phyloP scores from a whole-genome alignment of 2,888 invertebrate genomes.

The Hydraecia micacea region DNA sequence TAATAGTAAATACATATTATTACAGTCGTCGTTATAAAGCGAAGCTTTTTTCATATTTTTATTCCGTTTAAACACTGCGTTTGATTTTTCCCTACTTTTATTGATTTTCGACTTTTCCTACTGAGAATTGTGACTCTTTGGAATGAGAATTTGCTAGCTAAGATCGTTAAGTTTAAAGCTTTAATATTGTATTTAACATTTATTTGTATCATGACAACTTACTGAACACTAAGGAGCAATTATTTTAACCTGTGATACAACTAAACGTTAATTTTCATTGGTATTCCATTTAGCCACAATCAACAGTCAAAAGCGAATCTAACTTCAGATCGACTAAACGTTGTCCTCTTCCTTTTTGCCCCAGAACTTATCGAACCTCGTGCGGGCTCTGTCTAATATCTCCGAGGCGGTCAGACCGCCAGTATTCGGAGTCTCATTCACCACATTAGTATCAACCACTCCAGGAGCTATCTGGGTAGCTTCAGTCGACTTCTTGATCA shows the following conservation, averaged over 20 bases:
- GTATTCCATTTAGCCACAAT: conserved; percentile 69
- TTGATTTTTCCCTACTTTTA: conserved; percentile 76
- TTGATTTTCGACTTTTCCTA: conserved; percentile 64
- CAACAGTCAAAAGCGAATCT: conserved; percentile 69
- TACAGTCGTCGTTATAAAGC: conserved; percentile 86
- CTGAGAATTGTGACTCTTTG: conserved; percentile 72
- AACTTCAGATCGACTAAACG: conserved; percentile 79
- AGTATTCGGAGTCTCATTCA: conserved; percentile 82
- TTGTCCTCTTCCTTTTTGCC: conserved; percentile 92
- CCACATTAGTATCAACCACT: conserved; percentile 89
- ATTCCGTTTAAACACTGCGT: conserved; percentile 78
- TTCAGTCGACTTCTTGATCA: conserved; percentile 87
- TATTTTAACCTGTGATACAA: conserved; percentile 33
- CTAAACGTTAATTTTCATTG: conserved; percentile 17
- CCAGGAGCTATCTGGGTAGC: conserved; percentile 89
- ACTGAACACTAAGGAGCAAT: conserved; percentile 6
- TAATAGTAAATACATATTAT: conserved; percentile 65
- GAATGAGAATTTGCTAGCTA: conserved; percentile 37
- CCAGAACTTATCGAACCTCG: conserved; percentile 96
- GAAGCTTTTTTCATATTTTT: conserved; percentile 82
- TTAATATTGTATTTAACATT: conserved; percentile 18
- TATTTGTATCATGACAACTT: conserved; percentile 29
- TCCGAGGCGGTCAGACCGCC: conserved; percentile 92
- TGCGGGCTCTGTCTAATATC: conserved; percentile 95
- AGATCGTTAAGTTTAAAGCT: conserved; percentile 37